Conservation (phyloP, 2,888 invertebrate species). For the Aspidiotus rigidus region DNA sequence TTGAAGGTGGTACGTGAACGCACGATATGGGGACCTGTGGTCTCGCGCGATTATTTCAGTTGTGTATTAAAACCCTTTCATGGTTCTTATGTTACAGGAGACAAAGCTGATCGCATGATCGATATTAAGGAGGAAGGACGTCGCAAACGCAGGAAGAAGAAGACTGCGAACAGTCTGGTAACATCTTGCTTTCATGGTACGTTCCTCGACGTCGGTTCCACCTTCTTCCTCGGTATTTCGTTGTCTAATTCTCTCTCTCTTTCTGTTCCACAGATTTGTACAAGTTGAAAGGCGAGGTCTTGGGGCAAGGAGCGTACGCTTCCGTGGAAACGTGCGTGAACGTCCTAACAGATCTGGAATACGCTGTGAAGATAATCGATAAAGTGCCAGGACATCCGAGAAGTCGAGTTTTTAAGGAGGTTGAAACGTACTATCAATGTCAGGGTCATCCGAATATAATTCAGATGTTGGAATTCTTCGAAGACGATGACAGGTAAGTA, state of each 20-base stretch:
- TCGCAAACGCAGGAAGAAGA: slow-evolving; percentile 78
- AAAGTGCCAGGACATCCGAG: slow-evolving; percentile 91
- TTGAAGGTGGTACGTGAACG: not conserved
- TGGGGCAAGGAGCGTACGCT: slow-evolving; percentile 95
- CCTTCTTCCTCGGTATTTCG: too few relatives aligned
- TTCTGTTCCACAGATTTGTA: slow-evolving; percentile 66
- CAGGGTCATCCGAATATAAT: slow-evolving; percentile 95
- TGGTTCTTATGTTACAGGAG: slow-evolving; percentile 4
- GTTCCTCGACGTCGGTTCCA: not conserved
- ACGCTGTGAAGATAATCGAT: slow-evolving; percentile 94
- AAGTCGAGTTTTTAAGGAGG: slow-evolving; percentile 91
- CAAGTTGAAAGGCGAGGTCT: slow-evolving; percentile 85
- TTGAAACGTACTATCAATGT: slow-evolving; percentile 98
- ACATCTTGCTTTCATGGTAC: slow-evolving; percentile 80
- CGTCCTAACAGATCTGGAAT: slow-evolving; percentile 83
- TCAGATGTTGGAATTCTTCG: slow-evolving; percentile 93
- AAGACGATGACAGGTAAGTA: slow-evolving; percentile 73
- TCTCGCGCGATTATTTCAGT: not conserved
- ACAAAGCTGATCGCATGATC: slow-evolving; percentile 30
- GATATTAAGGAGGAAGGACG: slow-evolving; percentile 78
- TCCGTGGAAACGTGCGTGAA: slow-evolving; percentile 89
- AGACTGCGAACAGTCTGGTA: slow-evolving; percentile 77
- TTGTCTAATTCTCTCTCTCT: too few relatives aligned
- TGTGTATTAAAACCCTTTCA: not conserved
- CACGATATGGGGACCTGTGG: not conserved